Conservation (phyloP, 2,888 invertebrate genomes). For the Rotaria sp. region DNA sequence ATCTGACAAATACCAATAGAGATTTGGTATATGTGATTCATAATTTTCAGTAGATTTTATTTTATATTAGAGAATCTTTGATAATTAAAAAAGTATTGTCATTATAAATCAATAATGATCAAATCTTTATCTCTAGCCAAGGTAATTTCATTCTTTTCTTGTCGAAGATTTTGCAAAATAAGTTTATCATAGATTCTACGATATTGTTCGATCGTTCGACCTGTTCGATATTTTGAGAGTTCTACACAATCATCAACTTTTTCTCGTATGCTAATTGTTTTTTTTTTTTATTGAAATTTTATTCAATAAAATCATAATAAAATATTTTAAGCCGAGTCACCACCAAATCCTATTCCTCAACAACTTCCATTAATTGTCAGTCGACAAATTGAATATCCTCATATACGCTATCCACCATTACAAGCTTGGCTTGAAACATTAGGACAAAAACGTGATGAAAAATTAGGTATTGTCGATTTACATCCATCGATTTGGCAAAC, state of each 20-base stretch:
- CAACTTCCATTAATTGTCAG: constrained; percentile 8
- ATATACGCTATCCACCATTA: constrained; percentile 43
- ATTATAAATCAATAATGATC: not conserved
- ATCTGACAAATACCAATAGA: not conserved
- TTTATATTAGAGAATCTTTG: too few species aligned
- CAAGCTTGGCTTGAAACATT: constrained; percentile 56
- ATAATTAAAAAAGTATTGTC: not conserved
- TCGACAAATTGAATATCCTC: constrained; percentile 26
- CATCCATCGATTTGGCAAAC: constrained; percentile 80
- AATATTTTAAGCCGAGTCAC: not conserved
- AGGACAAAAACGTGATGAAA: constrained; percentile 46
- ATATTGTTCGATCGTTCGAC: not conserved
- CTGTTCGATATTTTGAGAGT: not conserved
- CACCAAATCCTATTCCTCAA: not conserved
- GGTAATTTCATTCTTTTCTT: not conserved
- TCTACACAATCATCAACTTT: not conserved
- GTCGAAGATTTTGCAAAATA: not conserved
- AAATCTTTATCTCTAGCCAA: not conserved
- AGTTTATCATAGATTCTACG: not conserved
- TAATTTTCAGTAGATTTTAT: not conserved
- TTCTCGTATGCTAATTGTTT: not conserved
- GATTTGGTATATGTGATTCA: not conserved
- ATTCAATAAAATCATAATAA: not conserved
- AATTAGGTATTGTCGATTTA: constrained; percentile 72
- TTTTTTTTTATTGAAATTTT: too few species aligned